Percentiles rank a stretch among this genome's conserved stretches.
phyloP scores from a whole-genome alignment of 2,797 vertebrate genomes.

The Schizothorax lantsangensis region DNA sequence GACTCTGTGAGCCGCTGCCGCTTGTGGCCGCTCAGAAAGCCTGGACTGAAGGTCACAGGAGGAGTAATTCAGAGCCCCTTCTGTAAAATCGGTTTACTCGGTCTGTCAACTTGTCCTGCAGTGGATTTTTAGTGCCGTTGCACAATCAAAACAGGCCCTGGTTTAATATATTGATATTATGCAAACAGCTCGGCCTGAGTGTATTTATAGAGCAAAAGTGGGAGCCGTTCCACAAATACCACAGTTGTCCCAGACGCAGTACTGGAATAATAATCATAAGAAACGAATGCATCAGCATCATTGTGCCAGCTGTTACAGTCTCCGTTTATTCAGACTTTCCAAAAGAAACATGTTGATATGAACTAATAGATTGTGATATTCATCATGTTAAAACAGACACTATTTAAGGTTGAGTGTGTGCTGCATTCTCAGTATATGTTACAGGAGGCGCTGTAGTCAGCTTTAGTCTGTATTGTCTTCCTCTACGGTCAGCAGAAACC shows the following conservation, averaged over 20 bases:
- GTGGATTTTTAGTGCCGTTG: slow-evolving; percentile 10
- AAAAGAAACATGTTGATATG: slow-evolving; percentile 31
- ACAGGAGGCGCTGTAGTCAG: background rate
- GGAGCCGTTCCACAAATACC: slow-evolving; percentile 19
- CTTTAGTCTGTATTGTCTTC: background rate
- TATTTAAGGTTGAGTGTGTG: slow-evolving; percentile 9
- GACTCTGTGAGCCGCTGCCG: slow-evolving; percentile 25
- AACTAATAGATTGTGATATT: slow-evolving; percentile 23
- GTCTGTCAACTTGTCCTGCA: slow-evolving; percentile 26
- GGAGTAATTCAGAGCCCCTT: slow-evolving; percentile 23
- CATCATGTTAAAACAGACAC: slow-evolving; percentile 33
- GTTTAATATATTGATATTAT: slow-evolving; percentile 35
- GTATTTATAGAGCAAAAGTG: slow-evolving; percentile 35
- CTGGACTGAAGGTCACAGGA: background rate
- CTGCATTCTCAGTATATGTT: background rate
- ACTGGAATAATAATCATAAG: slow-evolving; percentile 42
- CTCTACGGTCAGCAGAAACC: background rate
- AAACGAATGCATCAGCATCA: slow-evolving; percentile 24
- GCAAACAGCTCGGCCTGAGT: slow-evolving; percentile 23
- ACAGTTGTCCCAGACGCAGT: slow-evolving; percentile 39
- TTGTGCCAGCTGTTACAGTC: slow-evolving; percentile 32
- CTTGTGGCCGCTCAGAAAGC: background rate
- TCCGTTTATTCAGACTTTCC: slow-evolving; percentile 30
- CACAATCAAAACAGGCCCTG: slow-evolving; percentile 23
- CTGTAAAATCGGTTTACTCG: slow-evolving; percentile 4